Percentiles rank a stretch among this genome's conserved stretches.
These are phyloP conservation scores for Gymnoscopelus microlampas DNA, from an alignment of 2,797 vertebrate genomes.

Conservation along the genomic window DNA sequence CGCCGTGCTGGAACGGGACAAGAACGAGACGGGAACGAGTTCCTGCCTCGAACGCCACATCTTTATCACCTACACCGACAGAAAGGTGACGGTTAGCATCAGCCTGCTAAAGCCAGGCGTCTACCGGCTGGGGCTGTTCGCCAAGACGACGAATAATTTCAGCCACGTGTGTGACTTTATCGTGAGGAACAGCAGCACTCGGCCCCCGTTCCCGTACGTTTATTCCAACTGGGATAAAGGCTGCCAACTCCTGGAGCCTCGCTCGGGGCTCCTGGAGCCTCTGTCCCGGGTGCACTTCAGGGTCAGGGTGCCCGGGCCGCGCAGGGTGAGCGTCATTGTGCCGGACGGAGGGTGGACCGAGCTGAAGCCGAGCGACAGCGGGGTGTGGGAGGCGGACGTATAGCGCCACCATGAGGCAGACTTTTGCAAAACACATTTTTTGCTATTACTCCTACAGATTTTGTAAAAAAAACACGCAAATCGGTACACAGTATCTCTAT, in stretches of 20 bases:
- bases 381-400: conserved; percentile 83
- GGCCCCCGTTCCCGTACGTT: conserved; percentile 80
- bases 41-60: conserved; percentile 76
- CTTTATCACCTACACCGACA: conserved; percentile 81
- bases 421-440: too few relatives aligned
- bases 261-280: conserved; percentile 76
- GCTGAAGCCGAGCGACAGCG: conserved; percentile 76
- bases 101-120: conserved; percentile 70
- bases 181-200: conserved; percentile 71
- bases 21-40: conserved; percentile 2
- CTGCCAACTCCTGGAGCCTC: conserved; percentile 84
- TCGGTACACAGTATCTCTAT: too few relatives aligned
- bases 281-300: conserved; percentile 80
- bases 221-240: conserved; percentile 81
- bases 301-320: conserved; percentile 77
- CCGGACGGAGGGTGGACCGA: conserved; percentile 61
- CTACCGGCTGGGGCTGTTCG: conserved; percentile 82
- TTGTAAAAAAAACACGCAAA: too few relatives aligned
- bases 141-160: conserved; percentile 70
- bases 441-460: too few relatives aligned
- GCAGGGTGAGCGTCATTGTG: conserved; percentile 73
- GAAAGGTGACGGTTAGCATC: conserved; percentile 81
- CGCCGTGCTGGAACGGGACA: conserved; percentile 65
- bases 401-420: too few relatives aligned
- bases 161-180: conserved; percentile 82